These are phyloP conservation scores for Marasmarcha lunaedactyla DNA, from an alignment of 2,888 invertebrate species.

Conservation along the genomic window DNA sequence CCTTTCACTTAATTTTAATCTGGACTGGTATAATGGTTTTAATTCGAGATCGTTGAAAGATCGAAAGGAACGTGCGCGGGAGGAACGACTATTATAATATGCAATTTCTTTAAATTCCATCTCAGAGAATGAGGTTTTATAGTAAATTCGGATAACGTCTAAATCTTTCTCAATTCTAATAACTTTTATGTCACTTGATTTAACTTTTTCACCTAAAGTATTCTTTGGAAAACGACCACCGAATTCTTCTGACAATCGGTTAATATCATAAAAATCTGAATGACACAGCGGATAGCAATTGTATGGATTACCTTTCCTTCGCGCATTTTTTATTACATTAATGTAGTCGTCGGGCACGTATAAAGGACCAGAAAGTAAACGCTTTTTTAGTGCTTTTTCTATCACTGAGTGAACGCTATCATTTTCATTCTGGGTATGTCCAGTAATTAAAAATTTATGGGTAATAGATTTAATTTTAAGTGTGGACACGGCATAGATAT, in stretches of 20 bases:
- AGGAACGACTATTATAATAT: constrained; percentile 9
- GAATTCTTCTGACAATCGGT: no score
- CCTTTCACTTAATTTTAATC: constrained; percentile 13
- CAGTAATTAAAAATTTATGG: not conserved
- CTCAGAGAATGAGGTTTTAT: constrained; percentile 2
- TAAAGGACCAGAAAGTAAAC: constrained; percentile 13
- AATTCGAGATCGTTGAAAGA: constrained; percentile 9
- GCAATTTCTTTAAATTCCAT: no score
- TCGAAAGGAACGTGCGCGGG: constrained; percentile 9
- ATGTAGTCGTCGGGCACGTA: constrained; percentile 14
- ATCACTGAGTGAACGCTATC: not conserved
- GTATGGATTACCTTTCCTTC: constrained; percentile 15
- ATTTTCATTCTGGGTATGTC: not conserved
- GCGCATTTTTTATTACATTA: constrained; percentile 12
- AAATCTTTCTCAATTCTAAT: no score
- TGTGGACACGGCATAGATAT: constrained; percentile 5
- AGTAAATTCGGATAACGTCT: not conserved
- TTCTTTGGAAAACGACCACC: no score
- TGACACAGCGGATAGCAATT: constrained; percentile 13
- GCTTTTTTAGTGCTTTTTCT: constrained; percentile 9
- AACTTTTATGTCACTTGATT: no score
- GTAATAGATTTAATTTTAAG: constrained; percentile 7
- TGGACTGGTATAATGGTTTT: constrained; percentile 12
- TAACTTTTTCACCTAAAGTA: no score
- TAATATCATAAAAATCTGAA: no score